phyloP scores from a whole-genome alignment of 2,113 vertebrate species.

The Rallus limicola region DNA sequence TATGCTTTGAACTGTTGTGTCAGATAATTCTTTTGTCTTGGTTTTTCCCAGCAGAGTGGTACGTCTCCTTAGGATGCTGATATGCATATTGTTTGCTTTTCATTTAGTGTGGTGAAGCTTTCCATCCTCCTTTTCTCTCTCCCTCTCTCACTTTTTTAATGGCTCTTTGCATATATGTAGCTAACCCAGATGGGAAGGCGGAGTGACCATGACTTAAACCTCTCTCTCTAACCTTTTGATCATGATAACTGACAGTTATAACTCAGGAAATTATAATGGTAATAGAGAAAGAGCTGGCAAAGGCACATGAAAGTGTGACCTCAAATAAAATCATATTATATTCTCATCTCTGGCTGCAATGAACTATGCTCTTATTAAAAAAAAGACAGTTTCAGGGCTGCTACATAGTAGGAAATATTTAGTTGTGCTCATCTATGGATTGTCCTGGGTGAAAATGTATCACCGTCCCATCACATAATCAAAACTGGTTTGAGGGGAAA shows the following conservation, averaged over 20 bases:
- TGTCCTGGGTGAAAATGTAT: not conserved
- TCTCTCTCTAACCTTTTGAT: conserved; percentile 36
- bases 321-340: not conserved
- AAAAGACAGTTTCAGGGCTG: not conserved
- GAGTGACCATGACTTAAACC: not conserved
- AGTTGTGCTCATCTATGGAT: not conserved
- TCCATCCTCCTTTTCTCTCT: conserved; percentile 59
- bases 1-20: conserved; percentile 95
- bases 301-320: not conserved
- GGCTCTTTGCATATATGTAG: conserved; percentile 59
- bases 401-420: not conserved
- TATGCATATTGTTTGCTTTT: conserved; percentile 82
- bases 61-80: conserved; percentile 77
- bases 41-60: conserved; percentile 81
- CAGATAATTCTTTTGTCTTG: conserved; percentile 90
- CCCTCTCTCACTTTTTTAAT: conserved; percentile 58
- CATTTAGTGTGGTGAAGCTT: conserved; percentile 73
- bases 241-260: not conserved
- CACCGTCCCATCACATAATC: not conserved
- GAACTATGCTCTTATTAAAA: not conserved
- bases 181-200: conserved; percentile 59
- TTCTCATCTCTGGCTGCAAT: not conserved
- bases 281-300: not conserved
- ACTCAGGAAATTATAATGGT: not conserved
- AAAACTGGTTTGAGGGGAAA: not conserved